Evolutionary conservation across 2,888 invertebrate genomes (phyloP).

Genomic region (Geotrupes spiniger): DNA sequence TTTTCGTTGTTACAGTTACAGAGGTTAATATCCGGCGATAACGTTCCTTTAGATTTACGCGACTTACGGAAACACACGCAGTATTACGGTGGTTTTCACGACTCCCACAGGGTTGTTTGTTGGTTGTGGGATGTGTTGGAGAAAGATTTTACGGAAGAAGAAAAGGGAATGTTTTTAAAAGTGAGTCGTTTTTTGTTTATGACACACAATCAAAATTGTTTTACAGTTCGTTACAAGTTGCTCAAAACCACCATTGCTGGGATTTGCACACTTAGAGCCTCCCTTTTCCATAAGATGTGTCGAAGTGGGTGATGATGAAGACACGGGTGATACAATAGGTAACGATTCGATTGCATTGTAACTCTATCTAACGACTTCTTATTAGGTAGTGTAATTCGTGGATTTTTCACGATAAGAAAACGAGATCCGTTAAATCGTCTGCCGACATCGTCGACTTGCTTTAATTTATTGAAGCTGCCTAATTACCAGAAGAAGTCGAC

Average conservation of each 20-base stretch:
- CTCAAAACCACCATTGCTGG: conserved; percentile 93
- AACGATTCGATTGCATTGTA: conserved; percentile 18
- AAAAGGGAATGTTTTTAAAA: conserved; percentile 92
- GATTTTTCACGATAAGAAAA: conserved; percentile 95
- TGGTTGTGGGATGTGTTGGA: conserved; percentile 99
- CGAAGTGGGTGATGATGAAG: conserved; percentile 97
- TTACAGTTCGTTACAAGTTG: conserved; percentile 72
- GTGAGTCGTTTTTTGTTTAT: conserved; percentile 54
- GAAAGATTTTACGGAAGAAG: conserved; percentile 89
- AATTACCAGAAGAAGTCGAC: conserved; percentile 97
- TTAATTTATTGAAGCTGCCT: conserved; percentile 95
- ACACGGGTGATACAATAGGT: conserved; percentile 84
- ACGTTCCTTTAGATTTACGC: conserved; percentile 84
- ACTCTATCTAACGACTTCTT: conserved; percentile 7
- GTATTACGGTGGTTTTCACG: conserved; percentile 99
- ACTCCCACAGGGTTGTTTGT: conserved; percentile 93
- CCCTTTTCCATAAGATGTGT: conserved; percentile 98
- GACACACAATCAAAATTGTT: neutral
- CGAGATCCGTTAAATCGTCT: conserved; percentile 91
- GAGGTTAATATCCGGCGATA: conserved; percentile 93
- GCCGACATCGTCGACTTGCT: conserved; percentile 99
- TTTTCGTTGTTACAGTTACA: conserved; percentile 67
- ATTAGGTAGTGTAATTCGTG: conserved; percentile 90
- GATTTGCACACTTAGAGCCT: conserved; percentile 94
- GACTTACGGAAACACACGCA: conserved; percentile 90